A percentile compares a stretch with the other conserved stretches of the same genome.
These are phyloP conservation scores for Drosophila infuscata DNA, from an alignment of 2,888 invertebrate genomes.

Conservation along the genomic window DNA sequence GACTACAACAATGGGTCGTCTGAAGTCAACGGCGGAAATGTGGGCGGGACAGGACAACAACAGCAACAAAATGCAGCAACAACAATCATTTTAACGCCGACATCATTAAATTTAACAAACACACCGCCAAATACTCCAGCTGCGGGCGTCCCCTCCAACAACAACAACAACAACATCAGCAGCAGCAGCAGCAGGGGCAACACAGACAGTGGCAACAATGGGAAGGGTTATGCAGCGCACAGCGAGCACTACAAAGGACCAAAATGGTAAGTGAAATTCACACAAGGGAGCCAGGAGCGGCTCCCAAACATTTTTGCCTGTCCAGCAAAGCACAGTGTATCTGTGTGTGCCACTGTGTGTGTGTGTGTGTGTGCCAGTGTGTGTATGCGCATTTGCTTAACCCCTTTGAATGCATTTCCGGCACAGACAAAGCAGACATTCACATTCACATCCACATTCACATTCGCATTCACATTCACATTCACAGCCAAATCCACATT, in stretches of 20 bases:
- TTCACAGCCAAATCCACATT: conserved; percentile 1
- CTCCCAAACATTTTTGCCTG: conserved; percentile 29
- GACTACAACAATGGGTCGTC: conserved; percentile 61
- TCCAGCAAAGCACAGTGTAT: too few relatives aligned
- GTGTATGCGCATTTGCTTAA: conserved; percentile 70
- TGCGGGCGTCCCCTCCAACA: conserved; percentile 35
- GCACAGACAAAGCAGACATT: conserved; percentile 54
- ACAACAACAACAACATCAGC: conserved; percentile 23
- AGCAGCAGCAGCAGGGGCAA: conserved; percentile 7
- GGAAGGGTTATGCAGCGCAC: conserved; percentile 45
- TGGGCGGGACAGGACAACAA: conserved; percentile 41
- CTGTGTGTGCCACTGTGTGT: not conserved
- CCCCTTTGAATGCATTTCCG: conserved; percentile 79
- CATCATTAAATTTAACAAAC: conserved; percentile 82
- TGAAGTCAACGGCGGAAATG: conserved; percentile 26
- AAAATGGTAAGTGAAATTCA: conserved; percentile 81
- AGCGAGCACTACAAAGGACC: conserved; percentile 82
- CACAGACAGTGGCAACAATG: conserved; percentile 50
- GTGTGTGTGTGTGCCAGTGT: conserved; percentile 17
- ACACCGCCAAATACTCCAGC: conserved; percentile 59
- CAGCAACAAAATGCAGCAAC: conserved; percentile 75
- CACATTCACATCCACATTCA: not conserved
- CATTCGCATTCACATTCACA: not conserved
- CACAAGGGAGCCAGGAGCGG: conserved; percentile 34
- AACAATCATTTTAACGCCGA: conserved; percentile 83